Evolutionary conservation across 2,113 vertebrate species (phyloP).

Genomic region (Gallinago jamesoni): DNA sequence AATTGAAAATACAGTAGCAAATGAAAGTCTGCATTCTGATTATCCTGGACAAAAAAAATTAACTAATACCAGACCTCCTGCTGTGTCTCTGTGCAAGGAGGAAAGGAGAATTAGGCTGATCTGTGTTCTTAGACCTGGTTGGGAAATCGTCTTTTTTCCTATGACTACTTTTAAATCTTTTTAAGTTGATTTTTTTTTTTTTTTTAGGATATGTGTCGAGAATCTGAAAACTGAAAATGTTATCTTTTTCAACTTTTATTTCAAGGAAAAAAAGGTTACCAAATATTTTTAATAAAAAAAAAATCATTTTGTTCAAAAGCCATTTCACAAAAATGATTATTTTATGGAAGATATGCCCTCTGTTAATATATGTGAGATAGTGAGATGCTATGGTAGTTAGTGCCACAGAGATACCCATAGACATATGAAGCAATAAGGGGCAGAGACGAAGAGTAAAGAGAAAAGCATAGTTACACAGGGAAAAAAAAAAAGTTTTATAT

Average conservation of each 20-base stretch:
- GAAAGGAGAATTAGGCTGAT: background rate
- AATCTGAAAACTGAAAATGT: background rate
- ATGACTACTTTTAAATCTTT: background rate
- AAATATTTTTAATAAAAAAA: background rate
- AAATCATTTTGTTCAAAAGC: background rate
- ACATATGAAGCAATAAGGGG: background rate
- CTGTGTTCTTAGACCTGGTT: background rate
- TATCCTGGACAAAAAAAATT: background rate
- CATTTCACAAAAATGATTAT: accelerated
- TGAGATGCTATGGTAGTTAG: background rate
- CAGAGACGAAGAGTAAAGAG: background rate
- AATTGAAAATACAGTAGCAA: background rate
- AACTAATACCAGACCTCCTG: background rate
- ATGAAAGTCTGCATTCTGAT: background rate
- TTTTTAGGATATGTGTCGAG: background rate
- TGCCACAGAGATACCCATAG: background rate
- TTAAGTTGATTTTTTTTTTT: background rate
- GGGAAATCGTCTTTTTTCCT: background rate
- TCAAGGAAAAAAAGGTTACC: background rate
- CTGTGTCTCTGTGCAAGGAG: background rate
- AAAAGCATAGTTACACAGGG: background rate
- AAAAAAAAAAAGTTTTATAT: background rate
- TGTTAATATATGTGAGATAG: background rate
- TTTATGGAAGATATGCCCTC: background rate
- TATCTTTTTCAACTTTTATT: background rate